Base-by-base conservation (phyloP, 2,797 vertebrate species). In the Fringilla coelebs region DNA sequence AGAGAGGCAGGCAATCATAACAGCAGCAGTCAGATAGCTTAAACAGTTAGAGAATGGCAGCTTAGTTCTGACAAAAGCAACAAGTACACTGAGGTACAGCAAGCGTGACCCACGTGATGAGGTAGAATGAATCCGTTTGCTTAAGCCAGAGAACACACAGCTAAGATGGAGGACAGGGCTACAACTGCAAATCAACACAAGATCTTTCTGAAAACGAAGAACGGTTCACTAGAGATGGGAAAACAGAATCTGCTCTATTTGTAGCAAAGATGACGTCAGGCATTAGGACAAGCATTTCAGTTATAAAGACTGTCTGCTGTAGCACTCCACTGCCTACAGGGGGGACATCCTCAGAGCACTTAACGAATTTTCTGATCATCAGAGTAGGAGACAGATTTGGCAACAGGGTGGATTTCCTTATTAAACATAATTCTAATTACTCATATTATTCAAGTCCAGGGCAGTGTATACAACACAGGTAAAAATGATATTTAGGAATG, bases 201-300 rank as follows among this genome's bases (percentile, higher is more conserved):
- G 76, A 68, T 31, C 87, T 17, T 34, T 34, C 74, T 70, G 74
- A 70, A 89, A 91, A 61, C 0, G 1, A 82, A 46, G 62, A 92
- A 78, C 2, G 1, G 67, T 25, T 95, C 79, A 66, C 52, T 38
- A 13, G 52, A 84, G 66, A 73, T 4, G 70, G 71, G 70, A 92
- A 86, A 93, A 94, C 80, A 90, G 88, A 88, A 88, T 62, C 55
- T 70, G 91, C 66, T 94, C 70, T 91, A 77, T 93, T 91, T 96
- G 95, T 48, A 75, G 92, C 77, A 82, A 96, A 91, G 94, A 93
- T 94, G 82, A 96, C 67, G 55, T 95, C 84, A 94, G 80, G 71
- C 88, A 46, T 79, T 63, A 94, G 60, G 55, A 86, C 66, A 91
- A 84, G 70, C 83, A 88, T 74, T 91, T 80, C 34, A 63, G 60